These are phyloP conservation scores for Aphyosemion australe DNA, from an alignment of 2,113 vertebrate genomes.

Conservation along the genomic window DNA sequence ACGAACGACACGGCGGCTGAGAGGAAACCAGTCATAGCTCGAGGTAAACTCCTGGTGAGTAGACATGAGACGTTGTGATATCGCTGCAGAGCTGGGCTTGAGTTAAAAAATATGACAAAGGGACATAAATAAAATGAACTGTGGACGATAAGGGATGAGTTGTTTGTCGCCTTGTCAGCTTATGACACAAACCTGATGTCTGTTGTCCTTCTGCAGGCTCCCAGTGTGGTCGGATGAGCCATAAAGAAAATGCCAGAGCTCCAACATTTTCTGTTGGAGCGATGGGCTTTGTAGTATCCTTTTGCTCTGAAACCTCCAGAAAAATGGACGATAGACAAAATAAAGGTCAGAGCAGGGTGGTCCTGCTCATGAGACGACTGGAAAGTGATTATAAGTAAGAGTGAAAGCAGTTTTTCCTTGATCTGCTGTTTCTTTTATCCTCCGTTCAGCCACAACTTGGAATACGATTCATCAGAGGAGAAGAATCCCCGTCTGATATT, in stretches of 20 bases:
- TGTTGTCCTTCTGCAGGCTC: constrained; percentile 71
- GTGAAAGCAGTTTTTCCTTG: constrained; percentile 57
- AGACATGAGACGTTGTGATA: neutral
- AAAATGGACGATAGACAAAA: too few relatives aligned
- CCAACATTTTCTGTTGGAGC: constrained; percentile 81
- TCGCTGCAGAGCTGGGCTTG: neutral
- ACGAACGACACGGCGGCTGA: constrained; percentile 35
- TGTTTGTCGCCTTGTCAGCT: constrained; percentile 2
- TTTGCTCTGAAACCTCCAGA: constrained; percentile 3
- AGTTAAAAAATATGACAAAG: neutral
- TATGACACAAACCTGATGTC: neutral
- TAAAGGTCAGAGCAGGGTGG: too few relatives aligned
- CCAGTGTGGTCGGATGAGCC: constrained; percentile 83
- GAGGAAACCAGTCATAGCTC: constrained; percentile 62
- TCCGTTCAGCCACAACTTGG: constrained; percentile 78
- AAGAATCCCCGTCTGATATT: constrained; percentile 80
- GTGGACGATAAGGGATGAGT: constrained; percentile 6
- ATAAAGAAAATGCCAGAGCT: constrained; percentile 84
- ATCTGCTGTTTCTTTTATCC: constrained; percentile 22
- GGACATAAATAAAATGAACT: neutral
- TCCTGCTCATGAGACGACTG: too few relatives aligned
- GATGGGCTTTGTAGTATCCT: constrained; percentile 84
- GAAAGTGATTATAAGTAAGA: too few relatives aligned
- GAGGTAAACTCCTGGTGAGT: constrained; percentile 79
- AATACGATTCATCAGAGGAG: constrained; percentile 78